Evolutionary conservation across 2,113 vertebrate species (phyloP), one percentile per base, ranked within the genome.

Genomic region (Limanda limanda): DNA sequence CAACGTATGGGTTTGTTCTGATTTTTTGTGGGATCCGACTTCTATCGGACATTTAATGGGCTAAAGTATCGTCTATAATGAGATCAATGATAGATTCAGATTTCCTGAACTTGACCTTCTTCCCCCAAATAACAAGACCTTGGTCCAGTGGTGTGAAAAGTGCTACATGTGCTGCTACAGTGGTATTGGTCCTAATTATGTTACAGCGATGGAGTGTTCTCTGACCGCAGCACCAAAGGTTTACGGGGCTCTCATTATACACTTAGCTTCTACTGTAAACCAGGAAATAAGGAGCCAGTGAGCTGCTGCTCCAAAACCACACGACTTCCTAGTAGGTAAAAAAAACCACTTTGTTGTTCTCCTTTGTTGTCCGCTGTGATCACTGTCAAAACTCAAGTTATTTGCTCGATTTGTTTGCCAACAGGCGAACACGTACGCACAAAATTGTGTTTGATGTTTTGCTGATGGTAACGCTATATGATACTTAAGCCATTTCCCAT

Each of bases 211-310:
- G 77, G 84, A 79, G 78, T 83, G 71, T 75, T 86, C 47, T 82
- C 66, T 84, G 86, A 90, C 92, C 92, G 65, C 91, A 90, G 79
- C 77, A 84, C 74, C 88, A 88, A 83, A 89, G 83, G 83, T 92
- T 92, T 92, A 89, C 84, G 82, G 82, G 79, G 70, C 79, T 78
- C 83, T 90, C 80, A 89, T 93, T 91, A 90, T 91, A 82, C 83
- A 90, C 91, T 92, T 89, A 89, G 76, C 73, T 78, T 77, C 70
- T 83, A 86, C 88, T 91, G 88, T 91, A 88, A 92, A 90, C 83
- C 85, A 80, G 87, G 89, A 87, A 90, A 84, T 79, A 84, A 82
- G 81, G 78, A 87, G 86, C 84, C 87, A 79, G 76, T 79, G 65
- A 82, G 86, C 78, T 65, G 42, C 85, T 67, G 78, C 81, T 82